These are phyloP conservation scores for Coenobita brevimanus DNA, from an alignment of 1,140 invertebrate species.

Conservation along the genomic window DNA sequence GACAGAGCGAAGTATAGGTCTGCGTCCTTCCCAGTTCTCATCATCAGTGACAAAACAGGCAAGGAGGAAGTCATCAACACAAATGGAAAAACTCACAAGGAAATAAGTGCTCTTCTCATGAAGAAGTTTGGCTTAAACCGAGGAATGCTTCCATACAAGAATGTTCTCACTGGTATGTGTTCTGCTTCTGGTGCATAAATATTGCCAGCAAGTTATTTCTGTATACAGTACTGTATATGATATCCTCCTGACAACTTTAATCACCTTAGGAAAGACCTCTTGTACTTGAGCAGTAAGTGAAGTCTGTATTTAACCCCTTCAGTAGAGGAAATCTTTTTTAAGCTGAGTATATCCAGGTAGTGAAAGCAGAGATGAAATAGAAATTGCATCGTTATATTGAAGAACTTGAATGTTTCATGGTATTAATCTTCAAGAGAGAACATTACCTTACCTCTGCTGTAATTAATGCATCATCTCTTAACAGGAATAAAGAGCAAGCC, in stretches of 20 bases:
- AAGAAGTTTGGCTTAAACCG: conserved; percentile 19
- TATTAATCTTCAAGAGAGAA: not conserved
- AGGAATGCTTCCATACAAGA: conserved; percentile 31
- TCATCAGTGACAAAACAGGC: not conserved
- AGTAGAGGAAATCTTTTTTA: too few relatives aligned
- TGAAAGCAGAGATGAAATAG: too few relatives aligned
- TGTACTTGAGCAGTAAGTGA: too few relatives aligned
- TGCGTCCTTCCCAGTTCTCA: not conserved
- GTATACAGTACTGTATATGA: not conserved
- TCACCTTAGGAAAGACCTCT: not conserved
- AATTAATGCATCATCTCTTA: not conserved
- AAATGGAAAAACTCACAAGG: not conserved
- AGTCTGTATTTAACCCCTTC: too few relatives aligned
- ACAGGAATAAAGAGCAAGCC: conserved; percentile 54
- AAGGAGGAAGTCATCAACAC: conserved; percentile 30
- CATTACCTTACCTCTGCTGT: not conserved
- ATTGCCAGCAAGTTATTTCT: not conserved
- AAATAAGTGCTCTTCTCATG: not conserved
- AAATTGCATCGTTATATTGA: too few relatives aligned
- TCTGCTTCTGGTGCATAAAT: not conserved
- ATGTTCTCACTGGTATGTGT: not conserved
- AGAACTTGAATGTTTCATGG: not conserved
- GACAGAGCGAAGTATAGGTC: not conserved
- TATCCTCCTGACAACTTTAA: not conserved
- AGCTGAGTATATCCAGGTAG: too few relatives aligned